phyloP scores from a whole-genome alignment of 2,888 invertebrate species.

The Ennomos quercinarius region DNA sequence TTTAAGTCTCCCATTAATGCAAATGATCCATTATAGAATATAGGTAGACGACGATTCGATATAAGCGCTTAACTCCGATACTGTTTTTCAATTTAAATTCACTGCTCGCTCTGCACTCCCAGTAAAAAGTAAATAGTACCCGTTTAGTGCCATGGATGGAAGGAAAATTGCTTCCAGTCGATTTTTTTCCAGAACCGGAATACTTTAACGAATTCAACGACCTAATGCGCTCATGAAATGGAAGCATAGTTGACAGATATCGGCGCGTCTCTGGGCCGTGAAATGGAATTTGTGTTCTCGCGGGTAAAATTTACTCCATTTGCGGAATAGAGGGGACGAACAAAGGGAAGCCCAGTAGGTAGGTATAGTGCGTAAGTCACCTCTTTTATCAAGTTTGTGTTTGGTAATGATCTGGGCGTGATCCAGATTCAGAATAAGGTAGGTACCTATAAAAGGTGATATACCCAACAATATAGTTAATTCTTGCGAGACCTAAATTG shows the following conservation, averaged over 20 bases:
- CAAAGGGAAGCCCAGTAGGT: conserved; percentile 9
- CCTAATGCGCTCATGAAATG: conserved; percentile 41
- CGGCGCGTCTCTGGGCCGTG: conserved; percentile 43
- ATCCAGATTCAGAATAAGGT: conserved; percentile 8
- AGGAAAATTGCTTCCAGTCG: conserved; percentile 41
- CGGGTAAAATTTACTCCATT: conserved; percentile 47
- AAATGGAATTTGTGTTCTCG: conserved; percentile 49
- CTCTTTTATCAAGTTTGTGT: conserved; percentile 24
- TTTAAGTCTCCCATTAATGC: conserved; percentile 31
- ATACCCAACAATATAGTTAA: too few species aligned
- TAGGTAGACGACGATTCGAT: conserved; percentile 24
- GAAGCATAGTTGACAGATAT: conserved; percentile 52
- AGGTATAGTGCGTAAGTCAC: conserved; percentile 13
- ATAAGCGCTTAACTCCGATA: conserved; percentile 19
- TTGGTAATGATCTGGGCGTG: conserved; percentile 16
- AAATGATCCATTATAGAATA: conserved; percentile 30
- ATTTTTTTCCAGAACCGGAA: conserved; percentile 39
- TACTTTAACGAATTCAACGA: conserved; percentile 31
- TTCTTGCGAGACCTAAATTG: too few species aligned
- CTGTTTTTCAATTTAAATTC: conserved; percentile 31
- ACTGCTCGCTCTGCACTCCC: conserved; percentile 20
- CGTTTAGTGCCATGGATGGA: conserved; percentile 35
- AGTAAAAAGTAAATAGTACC: conserved; percentile 21
- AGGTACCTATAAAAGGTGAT: conserved; percentile 15
- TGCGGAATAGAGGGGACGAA: conserved; percentile 35